Evolutionary conservation across 2,797 vertebrate genomes (phyloP), one percentile per base, ranked within the genome.

Genomic region (Gorsachius magnificus): DNA sequence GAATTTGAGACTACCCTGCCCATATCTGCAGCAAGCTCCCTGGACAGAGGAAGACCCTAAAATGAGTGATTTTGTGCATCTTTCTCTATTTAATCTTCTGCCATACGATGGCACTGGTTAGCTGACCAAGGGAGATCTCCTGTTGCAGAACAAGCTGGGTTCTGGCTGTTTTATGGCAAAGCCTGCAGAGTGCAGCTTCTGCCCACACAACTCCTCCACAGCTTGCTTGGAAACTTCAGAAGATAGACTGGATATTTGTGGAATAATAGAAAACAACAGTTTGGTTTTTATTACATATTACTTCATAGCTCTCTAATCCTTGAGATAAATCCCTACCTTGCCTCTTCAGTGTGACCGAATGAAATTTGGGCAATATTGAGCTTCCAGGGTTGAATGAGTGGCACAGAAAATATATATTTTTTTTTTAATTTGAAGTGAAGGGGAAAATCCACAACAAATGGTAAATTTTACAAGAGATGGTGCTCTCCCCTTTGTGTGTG

Each of bases 91-190:
- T 94, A 60, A 7, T 10, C 16, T 93, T n/a, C n/a, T 89, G 74
- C 98, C 98, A 68, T 87, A 57, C 66, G 98, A 69, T 97, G 98
- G 98, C 97, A 95, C 36, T 94, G 94, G 82, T 95, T 95, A 97
- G 97, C 97, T 92, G 96, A 77, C 64, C 64, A 70, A 78, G 74
- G 25, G 12, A 13, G 28, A 7, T 1, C 3, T 8, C 24, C 20
- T 46, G 8, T 21, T 21, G 36, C 45, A 8, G 22, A 5, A 69
- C 16, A 2, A 9, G 38, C 45, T n/a, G 45, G 1, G 9, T 14
- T n/a, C 13, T 0, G 1, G 7, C 50, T 25, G 28, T 9, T 63
- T 20, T 20, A 46, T 16, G 18, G n/a, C 0, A 31, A 10, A 57
- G 45, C 89, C 70, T 9, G 8, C 61, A 86, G 84, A 33, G 77